phyloP scores from a whole-genome alignment of 2,113 vertebrate species.

The Sebastes schlegelii region DNA sequence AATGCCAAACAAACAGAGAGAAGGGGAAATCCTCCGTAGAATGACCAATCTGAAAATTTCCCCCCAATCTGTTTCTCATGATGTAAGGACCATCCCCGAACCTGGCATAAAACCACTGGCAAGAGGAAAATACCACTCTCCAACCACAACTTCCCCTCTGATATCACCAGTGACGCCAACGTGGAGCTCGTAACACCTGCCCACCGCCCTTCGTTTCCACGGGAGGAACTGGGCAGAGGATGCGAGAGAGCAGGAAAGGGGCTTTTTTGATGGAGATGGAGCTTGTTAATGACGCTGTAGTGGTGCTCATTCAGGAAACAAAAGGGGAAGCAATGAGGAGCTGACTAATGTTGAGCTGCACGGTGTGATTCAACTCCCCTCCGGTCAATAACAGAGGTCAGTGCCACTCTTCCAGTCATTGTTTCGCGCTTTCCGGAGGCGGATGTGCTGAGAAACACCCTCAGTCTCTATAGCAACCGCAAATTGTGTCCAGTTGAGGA shows the following conservation, averaged over 20 bases:
- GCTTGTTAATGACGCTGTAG: neutral
- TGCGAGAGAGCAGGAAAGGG: constrained; percentile 1
- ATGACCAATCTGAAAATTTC: constrained; percentile 33
- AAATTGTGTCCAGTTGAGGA: neutral
- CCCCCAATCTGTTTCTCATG: neutral
- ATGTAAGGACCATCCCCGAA: constrained; percentile 21
- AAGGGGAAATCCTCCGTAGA: constrained; percentile 15
- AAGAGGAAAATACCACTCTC: constrained; percentile 2
- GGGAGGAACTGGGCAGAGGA: neutral
- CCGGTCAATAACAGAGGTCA: constrained; percentile 20
- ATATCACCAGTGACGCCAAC: constrained; percentile 47
- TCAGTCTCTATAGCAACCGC: constrained; percentile 10
- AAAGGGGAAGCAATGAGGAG: constrained; percentile 56
- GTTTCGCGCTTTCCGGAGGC: constrained; percentile 66
- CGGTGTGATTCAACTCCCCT: constrained; percentile 44
- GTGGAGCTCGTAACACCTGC: constrained; percentile 33
- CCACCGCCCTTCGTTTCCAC: neutral
- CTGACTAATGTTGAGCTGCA: constrained; percentile 39
- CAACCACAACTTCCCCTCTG: constrained; percentile 46
- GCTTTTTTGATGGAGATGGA: constrained; percentile 5
- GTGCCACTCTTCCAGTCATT: constrained; percentile 66
- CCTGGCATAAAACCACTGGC: neutral
- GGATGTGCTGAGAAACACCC: constrained; percentile 41
- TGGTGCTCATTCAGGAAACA: constrained; percentile 34
- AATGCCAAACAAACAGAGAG: neutral